Conservation (phyloP, 2,797 vertebrate species). For the Merluccius polli region DNA sequence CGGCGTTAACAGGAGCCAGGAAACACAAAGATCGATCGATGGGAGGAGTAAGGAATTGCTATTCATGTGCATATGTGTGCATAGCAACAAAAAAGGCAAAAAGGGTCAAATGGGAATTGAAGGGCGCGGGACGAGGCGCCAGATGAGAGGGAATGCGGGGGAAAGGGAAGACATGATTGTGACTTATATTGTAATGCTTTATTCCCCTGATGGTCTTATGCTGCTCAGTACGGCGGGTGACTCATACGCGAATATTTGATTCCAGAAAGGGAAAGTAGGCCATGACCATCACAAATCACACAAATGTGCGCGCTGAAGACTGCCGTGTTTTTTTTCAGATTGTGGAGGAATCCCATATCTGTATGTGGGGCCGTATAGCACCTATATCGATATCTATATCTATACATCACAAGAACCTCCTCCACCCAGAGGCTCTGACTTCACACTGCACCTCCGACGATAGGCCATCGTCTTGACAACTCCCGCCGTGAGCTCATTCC, state of each 20-base stretch:
- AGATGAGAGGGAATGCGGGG: background rate
- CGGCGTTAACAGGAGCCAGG: background rate
- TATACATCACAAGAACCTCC: background rate
- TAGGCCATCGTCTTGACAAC: too few relatives aligned
- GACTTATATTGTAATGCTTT: background rate
- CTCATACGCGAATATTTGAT: background rate
- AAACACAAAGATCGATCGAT: background rate
- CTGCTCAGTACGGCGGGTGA: background rate
- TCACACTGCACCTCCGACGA: background rate
- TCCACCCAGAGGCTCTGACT: background rate
- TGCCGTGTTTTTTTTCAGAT: background rate
- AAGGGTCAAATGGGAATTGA: background rate
- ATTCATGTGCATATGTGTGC: background rate
- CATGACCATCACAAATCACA: background rate
- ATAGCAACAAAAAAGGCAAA: background rate
- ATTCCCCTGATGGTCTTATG: background rate
- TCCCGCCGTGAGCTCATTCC: background rate
- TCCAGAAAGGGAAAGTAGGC: background rate
- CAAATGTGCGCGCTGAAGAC: background rate
- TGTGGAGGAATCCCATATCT: background rate
- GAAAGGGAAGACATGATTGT: background rate
- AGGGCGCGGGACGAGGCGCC: background rate
- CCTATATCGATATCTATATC: too few relatives aligned
- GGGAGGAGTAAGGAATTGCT: background rate
- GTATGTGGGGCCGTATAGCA: too few relatives aligned